Evolutionary conservation across 1,140 invertebrate species (phyloP), one percentile per base, ranked within the genome.

Genomic region (Dufourea novaeangliae): DNA sequence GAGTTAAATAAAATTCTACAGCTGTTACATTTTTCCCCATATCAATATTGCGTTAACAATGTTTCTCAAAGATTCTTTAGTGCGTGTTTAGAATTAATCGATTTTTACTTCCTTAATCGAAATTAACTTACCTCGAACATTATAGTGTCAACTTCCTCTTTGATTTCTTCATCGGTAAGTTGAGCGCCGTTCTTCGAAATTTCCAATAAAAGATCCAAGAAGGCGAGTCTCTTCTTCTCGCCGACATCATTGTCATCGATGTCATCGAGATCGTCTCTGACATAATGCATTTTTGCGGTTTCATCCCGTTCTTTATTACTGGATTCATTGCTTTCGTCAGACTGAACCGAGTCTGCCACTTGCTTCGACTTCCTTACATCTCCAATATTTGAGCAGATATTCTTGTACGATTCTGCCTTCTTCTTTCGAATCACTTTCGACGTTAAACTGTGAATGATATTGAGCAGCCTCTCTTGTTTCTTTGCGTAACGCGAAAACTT

Each of bases 61-160:
- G n/a, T n/a, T n/a, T n/a, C n/a, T n/a, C n/a, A n/a, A n/a, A n/a
- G n/a, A n/a, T n/a, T n/a, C n/a, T n/a, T n/a, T n/a, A n/a, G n/a
- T n/a, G n/a, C n/a, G n/a, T n/a, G n/a, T n/a, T n/a, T n/a, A n/a
- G n/a, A n/a, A n/a, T n/a, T n/a, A n/a, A n/a, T n/a, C n/a, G n/a
- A n/a, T n/a, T n/a, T n/a, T 37, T 8, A 37, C 12, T 44, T 20
- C 11, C 41, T 17, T 14, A 44, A 44, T n/a, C 8, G 17, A 25
- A 1, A 8, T 54, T 20, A 17, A 57, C 4, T 41, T 88, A 97
- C 97, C 94, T 97, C 96, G 90, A 97, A 97, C 95, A 97, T 97
- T 76, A 97, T 97, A 0, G 96, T 97, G 80, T 97, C 95, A 0
- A 97, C 96, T 94, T 97, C 95, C 88, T 97, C 96, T 86, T 95